These are phyloP conservation scores for Orchesella cincta DNA, from an alignment of 1,140 invertebrate genomes.

Conservation along the genomic window DNA sequence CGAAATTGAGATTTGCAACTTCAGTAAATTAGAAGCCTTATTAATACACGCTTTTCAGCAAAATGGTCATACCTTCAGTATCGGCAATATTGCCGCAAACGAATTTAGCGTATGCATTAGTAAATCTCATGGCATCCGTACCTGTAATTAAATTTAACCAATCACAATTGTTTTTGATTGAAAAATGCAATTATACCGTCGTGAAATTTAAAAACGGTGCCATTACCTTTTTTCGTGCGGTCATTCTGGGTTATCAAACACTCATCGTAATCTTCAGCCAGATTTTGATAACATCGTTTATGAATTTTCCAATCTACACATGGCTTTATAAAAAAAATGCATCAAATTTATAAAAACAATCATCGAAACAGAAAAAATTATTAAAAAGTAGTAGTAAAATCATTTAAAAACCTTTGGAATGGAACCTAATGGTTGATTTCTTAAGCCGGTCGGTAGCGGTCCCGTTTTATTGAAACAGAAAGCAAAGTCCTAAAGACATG, in stretches of 20 bases:
- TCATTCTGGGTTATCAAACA: not conserved
- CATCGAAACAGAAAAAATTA: no score
- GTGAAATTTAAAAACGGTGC: no score
- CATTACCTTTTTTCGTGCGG: not conserved
- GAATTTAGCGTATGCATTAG: slow-evolving; percentile 30
- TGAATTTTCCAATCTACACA: slow-evolving; percentile 25
- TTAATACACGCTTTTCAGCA: not conserved
- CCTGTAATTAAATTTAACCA: no score
- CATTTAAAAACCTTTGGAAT: no score
- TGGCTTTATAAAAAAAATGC: no score
- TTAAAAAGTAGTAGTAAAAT: no score
- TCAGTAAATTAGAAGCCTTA: not conserved
- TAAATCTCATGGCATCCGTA: slow-evolving; percentile 29
- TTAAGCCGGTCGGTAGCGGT: not conserved
- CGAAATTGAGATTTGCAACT: not conserved
- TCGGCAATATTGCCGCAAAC: slow-evolving; percentile 33
- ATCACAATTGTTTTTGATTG: not conserved
- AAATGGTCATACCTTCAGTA: slow-evolving; percentile 32
- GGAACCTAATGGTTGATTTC: slow-evolving; percentile 21
- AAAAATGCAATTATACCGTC: not conserved
- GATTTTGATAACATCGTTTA: slow-evolving; percentile 19
- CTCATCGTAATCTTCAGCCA: slow-evolving; percentile 31
- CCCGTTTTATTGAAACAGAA: slow-evolving; percentile 22
- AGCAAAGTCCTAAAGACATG: not conserved
- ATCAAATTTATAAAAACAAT: no score